Evolutionary conservation across 2,113 vertebrate species (phyloP).

Genomic region (Cavia porcellus): DNA sequence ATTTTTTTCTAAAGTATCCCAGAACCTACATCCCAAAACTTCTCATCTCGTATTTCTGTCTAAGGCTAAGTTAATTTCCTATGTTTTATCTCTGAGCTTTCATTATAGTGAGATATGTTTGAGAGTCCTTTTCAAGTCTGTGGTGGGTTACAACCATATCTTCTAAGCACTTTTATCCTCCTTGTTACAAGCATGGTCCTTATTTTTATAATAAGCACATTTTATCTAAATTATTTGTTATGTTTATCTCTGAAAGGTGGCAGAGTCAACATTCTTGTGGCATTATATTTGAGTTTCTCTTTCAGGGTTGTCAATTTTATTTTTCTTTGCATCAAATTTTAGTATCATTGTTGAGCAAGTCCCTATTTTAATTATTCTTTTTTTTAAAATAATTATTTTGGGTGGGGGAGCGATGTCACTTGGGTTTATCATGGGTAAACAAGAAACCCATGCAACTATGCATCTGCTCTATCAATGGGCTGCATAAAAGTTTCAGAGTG

Average conservation of each 20-base stretch:
- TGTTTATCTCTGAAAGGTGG: not conserved
- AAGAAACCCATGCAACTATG: not conserved
- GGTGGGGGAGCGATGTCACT: not conserved
- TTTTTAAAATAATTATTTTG: not conserved
- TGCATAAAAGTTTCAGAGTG: not conserved
- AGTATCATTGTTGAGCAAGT: not conserved
- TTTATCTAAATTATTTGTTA: not conserved
- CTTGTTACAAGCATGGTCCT: not conserved
- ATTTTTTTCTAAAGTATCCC: too few relatives aligned
- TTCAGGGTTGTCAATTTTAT: not conserved
- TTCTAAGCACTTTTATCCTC: not conserved
- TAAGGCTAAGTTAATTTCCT: not conserved
- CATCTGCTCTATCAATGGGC: rapidly evolving
- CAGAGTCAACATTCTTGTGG: not conserved
- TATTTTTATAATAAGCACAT: not conserved
- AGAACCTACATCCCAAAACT: too few relatives aligned
- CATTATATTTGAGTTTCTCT: not conserved
- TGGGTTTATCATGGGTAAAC: not conserved
- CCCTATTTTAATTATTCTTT: not conserved
- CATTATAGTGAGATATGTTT: not conserved
- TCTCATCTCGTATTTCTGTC: not conserved
- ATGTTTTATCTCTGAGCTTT: not conserved
- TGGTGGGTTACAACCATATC: not conserved
- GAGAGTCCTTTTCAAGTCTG: not conserved
- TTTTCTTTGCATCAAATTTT: not conserved